Percentiles rank a stretch among this genome's conserved stretches.
phyloP scores from a whole-genome alignment of 2,113 vertebrate genomes.

The Dicentrarchus labrax region DNA sequence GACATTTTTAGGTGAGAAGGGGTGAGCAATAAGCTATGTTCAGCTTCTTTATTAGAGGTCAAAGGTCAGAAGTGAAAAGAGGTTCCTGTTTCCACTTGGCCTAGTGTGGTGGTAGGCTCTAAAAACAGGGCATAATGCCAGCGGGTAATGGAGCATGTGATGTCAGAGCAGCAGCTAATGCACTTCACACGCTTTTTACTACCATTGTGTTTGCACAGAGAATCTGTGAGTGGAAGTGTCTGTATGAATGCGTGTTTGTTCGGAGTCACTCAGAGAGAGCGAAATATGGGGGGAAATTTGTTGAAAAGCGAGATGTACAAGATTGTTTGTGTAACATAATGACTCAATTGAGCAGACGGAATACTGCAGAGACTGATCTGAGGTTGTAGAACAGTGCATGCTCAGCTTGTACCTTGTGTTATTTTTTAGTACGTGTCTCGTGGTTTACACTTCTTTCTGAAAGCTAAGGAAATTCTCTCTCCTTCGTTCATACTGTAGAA shows the following conservation, averaged over 20 bases:
- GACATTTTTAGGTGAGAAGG: conserved; percentile 10
- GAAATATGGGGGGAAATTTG: neutral
- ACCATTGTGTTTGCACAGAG: conserved; percentile 19
- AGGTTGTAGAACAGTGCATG: neutral
- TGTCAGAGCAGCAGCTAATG: conserved; percentile 51
- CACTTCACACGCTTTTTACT: conserved; percentile 40
- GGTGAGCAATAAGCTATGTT: neutral
- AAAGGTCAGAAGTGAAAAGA: conserved; percentile 37
- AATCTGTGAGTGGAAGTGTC: conserved; percentile 12
- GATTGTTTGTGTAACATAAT: neutral
- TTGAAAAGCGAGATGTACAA: neutral
- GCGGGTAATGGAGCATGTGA: conserved; percentile 43
- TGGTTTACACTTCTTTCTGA: conserved; percentile 12
- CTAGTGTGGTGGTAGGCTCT: conserved; percentile 12
- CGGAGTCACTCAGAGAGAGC: neutral
- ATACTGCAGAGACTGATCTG: neutral
- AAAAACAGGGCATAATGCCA: conserved; percentile 20
- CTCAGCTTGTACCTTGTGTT: neutral
- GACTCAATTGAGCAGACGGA: neutral
- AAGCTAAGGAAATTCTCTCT: neutral
- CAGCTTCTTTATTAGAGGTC: conserved; percentile 14
- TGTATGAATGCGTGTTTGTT: neutral
- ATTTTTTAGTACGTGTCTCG: neutral
- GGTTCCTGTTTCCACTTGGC: conserved; percentile 22
- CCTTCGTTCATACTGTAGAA: neutral